phyloP scores from a whole-genome alignment of 2,113 vertebrate genomes.

The Caranx ignobilis region DNA sequence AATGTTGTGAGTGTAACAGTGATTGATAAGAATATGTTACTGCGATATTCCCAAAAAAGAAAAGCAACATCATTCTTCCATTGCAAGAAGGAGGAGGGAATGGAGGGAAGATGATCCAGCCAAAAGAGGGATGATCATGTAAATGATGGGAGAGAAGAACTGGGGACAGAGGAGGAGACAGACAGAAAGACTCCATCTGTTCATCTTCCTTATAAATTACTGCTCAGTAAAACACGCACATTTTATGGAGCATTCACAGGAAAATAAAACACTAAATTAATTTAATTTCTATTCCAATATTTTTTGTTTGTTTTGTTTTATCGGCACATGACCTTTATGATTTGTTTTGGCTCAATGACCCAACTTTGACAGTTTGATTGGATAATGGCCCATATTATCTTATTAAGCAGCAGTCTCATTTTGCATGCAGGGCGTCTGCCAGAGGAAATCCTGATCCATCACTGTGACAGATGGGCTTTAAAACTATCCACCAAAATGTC shows the following conservation, averaged over 20 bases:
- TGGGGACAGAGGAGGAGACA: constrained; percentile 19
- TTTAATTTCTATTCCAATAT: constrained; percentile 2
- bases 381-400: background rate
- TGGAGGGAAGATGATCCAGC: background rate
- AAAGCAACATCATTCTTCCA: too few species aligned
- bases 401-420: background rate
- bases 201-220: constrained; percentile 2
- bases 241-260: background rate
- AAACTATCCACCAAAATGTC: background rate
- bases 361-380: background rate
- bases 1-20: too few species aligned
- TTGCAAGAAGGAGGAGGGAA: too few species aligned
- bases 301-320: background rate
- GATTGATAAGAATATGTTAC: too few species aligned
- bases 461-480: constrained; percentile 36
- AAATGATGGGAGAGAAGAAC: background rate
- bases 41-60: too few species aligned
- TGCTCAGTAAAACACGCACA: constrained; percentile 10
- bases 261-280: background rate
- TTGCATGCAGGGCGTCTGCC: background rate
- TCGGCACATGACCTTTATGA: background rate
- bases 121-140: constrained; percentile 14
- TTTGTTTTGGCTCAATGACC: background rate
- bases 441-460: constrained; percentile 1
- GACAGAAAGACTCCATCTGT: constrained; percentile 48